Evolutionary conservation across 64 coral and sea anemone species (phyloP).

Genomic region (Astreopora myriophthalma): DNA sequence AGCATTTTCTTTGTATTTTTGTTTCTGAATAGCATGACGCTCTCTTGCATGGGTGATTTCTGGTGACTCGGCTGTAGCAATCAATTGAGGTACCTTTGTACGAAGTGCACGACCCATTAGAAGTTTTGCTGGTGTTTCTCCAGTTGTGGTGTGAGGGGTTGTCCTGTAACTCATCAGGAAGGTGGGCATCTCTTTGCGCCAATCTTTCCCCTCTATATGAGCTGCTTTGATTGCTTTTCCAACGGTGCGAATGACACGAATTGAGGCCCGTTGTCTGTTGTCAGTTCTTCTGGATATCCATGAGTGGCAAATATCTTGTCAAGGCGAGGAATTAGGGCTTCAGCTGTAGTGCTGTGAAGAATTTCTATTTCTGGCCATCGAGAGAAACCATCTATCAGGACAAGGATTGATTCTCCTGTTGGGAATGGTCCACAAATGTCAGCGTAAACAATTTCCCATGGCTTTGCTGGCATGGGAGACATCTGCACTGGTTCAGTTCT

Average conservation of each 20-base stretch:
- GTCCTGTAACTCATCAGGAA: no score
- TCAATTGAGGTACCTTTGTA: no score
- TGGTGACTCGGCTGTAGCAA: no score
- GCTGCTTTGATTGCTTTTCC: no score
- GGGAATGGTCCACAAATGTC: constrained; percentile 63
- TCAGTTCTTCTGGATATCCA: constrained; percentile 34
- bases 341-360: constrained; percentile 44
- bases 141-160: no score
- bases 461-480: constrained; percentile 9
- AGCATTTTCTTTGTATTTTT: no score
- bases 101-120: no score
- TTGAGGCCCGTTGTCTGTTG: constrained; percentile 32
- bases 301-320: constrained; percentile 42
- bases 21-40: no score
- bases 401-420: constrained; percentile 34
- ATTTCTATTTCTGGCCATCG: constrained; percentile 44
- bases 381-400: constrained; percentile 36
- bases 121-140: no score
- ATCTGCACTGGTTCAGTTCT: constrained; percentile 16
- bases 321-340: constrained; percentile 37
- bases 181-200: no score
- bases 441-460: constrained; percentile 33
- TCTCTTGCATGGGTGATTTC: no score
- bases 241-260: not conserved
- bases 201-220: no score